Base-by-base conservation (phyloP, 2,797 vertebrate genomes). In the Phyllotis vaccarum region DNA sequence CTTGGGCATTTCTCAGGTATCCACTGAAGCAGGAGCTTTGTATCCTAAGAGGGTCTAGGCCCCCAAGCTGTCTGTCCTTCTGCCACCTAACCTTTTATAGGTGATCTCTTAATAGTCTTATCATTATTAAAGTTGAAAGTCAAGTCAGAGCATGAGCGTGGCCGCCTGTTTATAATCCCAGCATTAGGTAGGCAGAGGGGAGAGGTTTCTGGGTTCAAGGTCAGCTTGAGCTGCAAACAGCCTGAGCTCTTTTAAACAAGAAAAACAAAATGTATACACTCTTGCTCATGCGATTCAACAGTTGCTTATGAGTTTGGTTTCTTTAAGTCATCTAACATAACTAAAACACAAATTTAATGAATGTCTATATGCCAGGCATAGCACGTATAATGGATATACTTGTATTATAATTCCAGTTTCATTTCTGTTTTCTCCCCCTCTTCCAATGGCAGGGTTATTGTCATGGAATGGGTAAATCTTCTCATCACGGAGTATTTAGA, bases 261-360 rank as follows among this genome's bases (percentile, higher is more conserved):
- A 16, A n/a, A 60, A 58, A 37, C 40, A 82, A 21, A 27, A 34
- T 29, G 1, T 40, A 21, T 24, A 4, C 12, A 74, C 74, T 87
- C 34, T 17, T 64, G 80, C 31, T n/a, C 1, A 60, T 29, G 17
- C 46, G 60, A 52, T 58, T 95, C 24, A 90, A 66, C 13, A 54
- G 37, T 80, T 80, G 34, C 40, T 89, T 95, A 49, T 58, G 31
- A 70, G 80, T 89, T 85, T 56, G 14, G 17, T 88, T 87, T 37
- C 86, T 49, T 91, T 49, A 40, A 94, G 62, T 82, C 40, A 58
- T 43, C 87, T 34, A 81, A 56, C 27, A 60, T 81, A 49, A 56
- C n/a, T 31, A 3, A 86, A 86, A 93, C 60, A 64, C 27, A 83
- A 40, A 58, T 86, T 78, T 90, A n/a, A 58, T 27, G 10, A 89